A percentile compares a stretch with the other conserved stretches of the same genome.
Conservation (phyloP, 2,888 invertebrate genomes). For the Meteorus cinctellus region DNA sequence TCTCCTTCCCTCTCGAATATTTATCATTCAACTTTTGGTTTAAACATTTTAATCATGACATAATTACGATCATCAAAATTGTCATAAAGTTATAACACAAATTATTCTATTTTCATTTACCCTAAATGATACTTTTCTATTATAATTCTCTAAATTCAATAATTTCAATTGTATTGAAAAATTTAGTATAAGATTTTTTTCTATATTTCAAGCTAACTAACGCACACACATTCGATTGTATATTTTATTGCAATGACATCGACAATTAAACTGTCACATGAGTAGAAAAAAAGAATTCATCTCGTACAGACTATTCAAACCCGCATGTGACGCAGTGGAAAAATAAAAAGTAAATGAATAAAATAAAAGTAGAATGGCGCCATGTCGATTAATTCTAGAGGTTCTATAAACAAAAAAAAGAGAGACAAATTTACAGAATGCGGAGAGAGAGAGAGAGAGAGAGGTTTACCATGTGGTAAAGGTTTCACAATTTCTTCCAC, state of each 20-base stretch:
- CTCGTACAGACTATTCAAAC: constrained; percentile 6
- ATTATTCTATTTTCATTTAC: no score
- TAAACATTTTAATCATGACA: neutral
- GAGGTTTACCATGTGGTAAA: neutral
- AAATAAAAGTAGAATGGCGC: neutral
- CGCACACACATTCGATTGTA: neutral
- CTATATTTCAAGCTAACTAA: neutral
- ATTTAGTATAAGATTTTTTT: neutral
- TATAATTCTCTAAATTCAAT: no score
- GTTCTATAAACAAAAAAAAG: neutral
- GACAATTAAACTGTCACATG: neutral
- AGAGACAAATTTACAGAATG: neutral
- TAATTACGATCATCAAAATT: neutral
- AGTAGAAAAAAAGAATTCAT: neutral
- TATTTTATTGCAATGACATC: neutral
- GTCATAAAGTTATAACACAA: neutral
- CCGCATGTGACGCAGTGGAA: neutral
- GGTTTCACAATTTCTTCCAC: neutral
- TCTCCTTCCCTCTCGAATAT: neutral
- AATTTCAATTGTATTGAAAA: neutral
- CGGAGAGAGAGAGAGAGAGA: neutral
- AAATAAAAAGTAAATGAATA: neutral
- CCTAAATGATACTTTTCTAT: no score
- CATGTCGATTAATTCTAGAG: neutral
- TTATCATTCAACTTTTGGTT: neutral